Percentiles rank a stretch among this genome's conserved stretches.
phyloP scores from a whole-genome alignment of 2,888 invertebrate genomes.

The Gandaritis pyraliata region DNA sequence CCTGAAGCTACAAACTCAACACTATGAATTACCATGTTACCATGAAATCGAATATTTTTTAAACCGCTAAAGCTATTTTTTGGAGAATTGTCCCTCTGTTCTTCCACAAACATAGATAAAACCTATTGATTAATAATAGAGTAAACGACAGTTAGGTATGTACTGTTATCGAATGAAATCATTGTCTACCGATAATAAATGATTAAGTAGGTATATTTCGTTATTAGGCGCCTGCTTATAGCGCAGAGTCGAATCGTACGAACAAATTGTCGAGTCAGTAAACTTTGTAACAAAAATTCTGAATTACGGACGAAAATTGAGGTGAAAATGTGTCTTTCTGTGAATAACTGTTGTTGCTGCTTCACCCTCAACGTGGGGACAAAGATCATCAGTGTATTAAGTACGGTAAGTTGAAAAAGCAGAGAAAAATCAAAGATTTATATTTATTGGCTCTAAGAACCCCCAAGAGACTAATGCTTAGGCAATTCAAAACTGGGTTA shows the following conservation, averaged over 20 bases:
- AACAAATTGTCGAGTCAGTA: neutral
- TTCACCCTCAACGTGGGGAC: conserved; percentile 56
- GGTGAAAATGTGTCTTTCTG: conserved; percentile 50
- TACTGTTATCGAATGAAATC: conserved; percentile 23
- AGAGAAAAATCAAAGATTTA: too few species aligned
- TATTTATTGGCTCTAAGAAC: too few species aligned
- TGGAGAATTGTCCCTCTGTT: too few species aligned
- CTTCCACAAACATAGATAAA: too few species aligned
- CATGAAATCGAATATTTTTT: too few species aligned
- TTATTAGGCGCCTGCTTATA: conserved; percentile 34
- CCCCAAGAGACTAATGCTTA: too few species aligned
- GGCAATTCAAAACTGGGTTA: too few species aligned
- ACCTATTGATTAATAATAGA: neutral
- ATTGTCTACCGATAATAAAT: conserved; percentile 23
- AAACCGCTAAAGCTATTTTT: too few species aligned
- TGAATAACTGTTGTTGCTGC: conserved; percentile 58
- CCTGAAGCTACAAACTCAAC: too few species aligned
- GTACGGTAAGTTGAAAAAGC: conserved; percentile 48
- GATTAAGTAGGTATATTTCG: conserved; percentile 9
- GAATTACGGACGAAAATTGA: neutral
- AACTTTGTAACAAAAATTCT: neutral
- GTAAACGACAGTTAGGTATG: conserved; percentile 13
- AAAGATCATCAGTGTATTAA: conserved; percentile 55
- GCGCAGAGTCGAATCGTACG: conserved; percentile 7
- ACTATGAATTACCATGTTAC: too few species aligned